phyloP scores from a whole-genome alignment of 2,113 vertebrate genomes.

The Todiramphus saurophagus region DNA sequence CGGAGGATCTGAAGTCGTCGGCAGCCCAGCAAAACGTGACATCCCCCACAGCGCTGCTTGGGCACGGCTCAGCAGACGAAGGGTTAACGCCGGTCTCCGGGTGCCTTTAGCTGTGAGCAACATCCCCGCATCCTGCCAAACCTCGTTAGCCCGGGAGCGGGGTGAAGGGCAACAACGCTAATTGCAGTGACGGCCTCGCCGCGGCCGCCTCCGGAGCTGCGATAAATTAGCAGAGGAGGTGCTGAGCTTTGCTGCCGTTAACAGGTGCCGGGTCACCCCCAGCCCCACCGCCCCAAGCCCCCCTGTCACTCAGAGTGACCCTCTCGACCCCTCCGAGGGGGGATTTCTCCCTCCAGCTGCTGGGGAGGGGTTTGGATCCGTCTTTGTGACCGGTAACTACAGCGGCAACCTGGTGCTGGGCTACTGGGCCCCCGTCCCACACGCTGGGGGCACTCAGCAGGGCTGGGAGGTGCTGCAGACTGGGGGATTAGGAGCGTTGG shows the following conservation, averaged over 20 bases:
- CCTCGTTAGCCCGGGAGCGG: not conserved
- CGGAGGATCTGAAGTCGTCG: accelerated
- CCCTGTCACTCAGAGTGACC: not conserved
- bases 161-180: not conserved
- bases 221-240: not conserved
- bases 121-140: not conserved
- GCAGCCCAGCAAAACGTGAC: not conserved
- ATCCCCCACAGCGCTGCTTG: not conserved
- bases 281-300: accelerated
- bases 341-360: not conserved
- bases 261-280: not conserved
- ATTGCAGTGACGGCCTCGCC: not conserved
- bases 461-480: not conserved
- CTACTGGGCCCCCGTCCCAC: accelerated
- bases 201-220: not conserved
- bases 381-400: not conserved
- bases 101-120: not conserved
- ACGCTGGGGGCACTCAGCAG: not conserved
- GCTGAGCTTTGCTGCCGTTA: not conserved
- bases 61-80: accelerated
- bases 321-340: accelerated
- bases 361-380: not conserved
- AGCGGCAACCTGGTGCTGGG: accelerated
- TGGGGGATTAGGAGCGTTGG: not conserved
- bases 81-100: not conserved